A percentile compares a stretch with the other conserved stretches of the same genome.
Evolutionary conservation across 2,797 vertebrate genomes (phyloP).

Genomic region (Helarctos malayanus): DNA sequence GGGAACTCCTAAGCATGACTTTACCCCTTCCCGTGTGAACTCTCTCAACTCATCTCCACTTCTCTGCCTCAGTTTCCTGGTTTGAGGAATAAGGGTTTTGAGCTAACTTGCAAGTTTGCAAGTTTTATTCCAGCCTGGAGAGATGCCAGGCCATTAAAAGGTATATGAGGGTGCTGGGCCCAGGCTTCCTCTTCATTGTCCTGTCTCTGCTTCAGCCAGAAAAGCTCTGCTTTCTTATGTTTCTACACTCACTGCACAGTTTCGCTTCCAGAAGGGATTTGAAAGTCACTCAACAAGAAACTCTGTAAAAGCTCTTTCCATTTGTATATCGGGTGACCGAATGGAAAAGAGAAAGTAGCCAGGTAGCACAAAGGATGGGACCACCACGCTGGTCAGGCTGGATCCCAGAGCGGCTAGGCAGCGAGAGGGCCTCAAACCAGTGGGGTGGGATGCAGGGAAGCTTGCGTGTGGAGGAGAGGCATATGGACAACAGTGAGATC

Average conservation of each 20-base stretch:
- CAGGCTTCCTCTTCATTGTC: neutral
- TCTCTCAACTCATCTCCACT: neutral
- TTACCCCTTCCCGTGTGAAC: fast-evolving
- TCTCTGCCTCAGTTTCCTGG: slow-evolving; percentile 33
- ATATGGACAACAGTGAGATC: neutral
- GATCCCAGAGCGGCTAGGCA: neutral
- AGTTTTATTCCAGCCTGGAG: neutral
- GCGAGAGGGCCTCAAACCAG: neutral
- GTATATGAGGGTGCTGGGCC: too few species aligned
- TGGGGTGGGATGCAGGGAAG: neutral
- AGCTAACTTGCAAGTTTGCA: neutral
- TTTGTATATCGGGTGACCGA: neutral
- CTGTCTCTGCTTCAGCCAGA: neutral
- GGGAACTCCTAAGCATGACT: neutral
- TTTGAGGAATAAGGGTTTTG: neutral
- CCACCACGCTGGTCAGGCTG: too few species aligned
- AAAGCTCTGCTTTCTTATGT: neutral
- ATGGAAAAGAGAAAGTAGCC: neutral
- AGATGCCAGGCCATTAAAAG: neutral
- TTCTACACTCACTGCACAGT: neutral
- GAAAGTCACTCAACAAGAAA: slow-evolving; percentile 33
- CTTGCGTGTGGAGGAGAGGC: neutral
- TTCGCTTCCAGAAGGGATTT: slow-evolving; percentile 44
- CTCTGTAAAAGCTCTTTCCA: neutral
- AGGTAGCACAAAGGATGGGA: neutral